A percentile compares a stretch with the other conserved stretches of the same genome.
Conservation (phyloP, 2,113 vertebrate genomes). For the Ciconia boyciana region DNA sequence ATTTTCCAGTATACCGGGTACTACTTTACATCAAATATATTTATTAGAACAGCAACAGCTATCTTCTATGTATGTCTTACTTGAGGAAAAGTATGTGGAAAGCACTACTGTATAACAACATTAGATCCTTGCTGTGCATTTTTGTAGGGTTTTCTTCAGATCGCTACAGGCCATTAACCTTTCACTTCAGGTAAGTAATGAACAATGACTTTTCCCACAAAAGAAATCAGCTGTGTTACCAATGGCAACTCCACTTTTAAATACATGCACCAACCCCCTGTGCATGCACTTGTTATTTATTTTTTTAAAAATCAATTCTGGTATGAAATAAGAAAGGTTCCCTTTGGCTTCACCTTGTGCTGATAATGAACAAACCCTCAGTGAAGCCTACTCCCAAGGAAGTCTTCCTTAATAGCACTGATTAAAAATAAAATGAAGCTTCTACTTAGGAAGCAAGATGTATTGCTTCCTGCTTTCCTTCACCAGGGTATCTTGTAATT, state of each 20-base stretch:
- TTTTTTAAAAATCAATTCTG: slow-evolving; percentile 32
- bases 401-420: slow-evolving; percentile 12
- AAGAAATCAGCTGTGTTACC: neutral
- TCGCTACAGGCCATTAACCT: slow-evolving; percentile 43
- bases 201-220: neutral
- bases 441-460: slow-evolving; percentile 2
- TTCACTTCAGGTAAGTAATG: slow-evolving; percentile 40
- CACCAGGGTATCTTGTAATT: slow-evolving; percentile 7
- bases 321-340: slow-evolving; percentile 7
- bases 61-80: neutral
- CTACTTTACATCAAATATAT: neutral
- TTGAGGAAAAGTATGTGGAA: neutral
- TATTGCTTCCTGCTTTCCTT: neutral
- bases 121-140: slow-evolving; percentile 2
- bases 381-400: neutral
- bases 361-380: slow-evolving; percentile 43
- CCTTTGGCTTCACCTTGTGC: slow-evolving; percentile 34
- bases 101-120: neutral
- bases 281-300: neutral
- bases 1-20: neutral
- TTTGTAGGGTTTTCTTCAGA: slow-evolving; percentile 6
- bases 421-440: slow-evolving; percentile 41
- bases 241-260: slow-evolving; percentile 28
- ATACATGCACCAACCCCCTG: neutral
- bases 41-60: neutral